Evolutionary conservation across 2,797 vertebrate genomes (phyloP).

Genomic region (Microchirus variegatus): DNA sequence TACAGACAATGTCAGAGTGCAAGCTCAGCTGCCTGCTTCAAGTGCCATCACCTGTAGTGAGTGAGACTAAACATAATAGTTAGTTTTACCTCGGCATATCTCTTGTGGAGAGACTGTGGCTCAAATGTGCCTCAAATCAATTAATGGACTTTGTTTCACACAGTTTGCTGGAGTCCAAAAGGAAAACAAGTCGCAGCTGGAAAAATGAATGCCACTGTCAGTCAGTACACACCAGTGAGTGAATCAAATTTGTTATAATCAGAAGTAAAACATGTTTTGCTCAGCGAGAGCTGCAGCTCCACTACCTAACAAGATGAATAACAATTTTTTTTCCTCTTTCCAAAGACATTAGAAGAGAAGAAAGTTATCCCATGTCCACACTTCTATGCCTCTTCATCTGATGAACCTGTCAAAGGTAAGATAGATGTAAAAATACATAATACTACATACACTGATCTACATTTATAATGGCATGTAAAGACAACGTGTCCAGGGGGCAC

Average conservation of each 20-base stretch:
- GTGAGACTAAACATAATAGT: slow-evolving; percentile 52
- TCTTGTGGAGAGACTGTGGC: background rate
- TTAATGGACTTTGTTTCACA: slow-evolving; percentile 22
- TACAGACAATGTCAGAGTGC: slow-evolving; percentile 79
- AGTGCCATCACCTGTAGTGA: slow-evolving; percentile 91
- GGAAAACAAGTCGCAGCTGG: slow-evolving; percentile 96
- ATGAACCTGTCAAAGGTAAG: slow-evolving; percentile 94
- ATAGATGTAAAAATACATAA: background rate
- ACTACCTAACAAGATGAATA: background rate
- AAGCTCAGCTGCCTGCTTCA: slow-evolving; percentile 82
- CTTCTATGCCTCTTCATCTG: slow-evolving; percentile 88
- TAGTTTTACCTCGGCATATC: background rate
- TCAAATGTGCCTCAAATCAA: background rate
- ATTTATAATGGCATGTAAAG: background rate
- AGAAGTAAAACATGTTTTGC: background rate
- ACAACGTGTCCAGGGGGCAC: background rate
- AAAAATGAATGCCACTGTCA: slow-evolving; percentile 91
- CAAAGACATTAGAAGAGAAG: slow-evolving; percentile 91
- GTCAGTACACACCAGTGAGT: slow-evolving; percentile 97
- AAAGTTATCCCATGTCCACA: slow-evolving; percentile 92
- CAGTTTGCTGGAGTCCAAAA: slow-evolving; percentile 99
- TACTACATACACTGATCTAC: background rate
- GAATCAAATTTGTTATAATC: background rate
- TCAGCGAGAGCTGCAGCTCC: background rate
- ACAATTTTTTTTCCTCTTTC: slow-evolving; percentile 27